Percentiles rank a stretch among this genome's conserved stretches.
phyloP scores from a whole-genome alignment of 37 sponge, comb jelly and placozoan species.

The Geodia barretti region DNA sequence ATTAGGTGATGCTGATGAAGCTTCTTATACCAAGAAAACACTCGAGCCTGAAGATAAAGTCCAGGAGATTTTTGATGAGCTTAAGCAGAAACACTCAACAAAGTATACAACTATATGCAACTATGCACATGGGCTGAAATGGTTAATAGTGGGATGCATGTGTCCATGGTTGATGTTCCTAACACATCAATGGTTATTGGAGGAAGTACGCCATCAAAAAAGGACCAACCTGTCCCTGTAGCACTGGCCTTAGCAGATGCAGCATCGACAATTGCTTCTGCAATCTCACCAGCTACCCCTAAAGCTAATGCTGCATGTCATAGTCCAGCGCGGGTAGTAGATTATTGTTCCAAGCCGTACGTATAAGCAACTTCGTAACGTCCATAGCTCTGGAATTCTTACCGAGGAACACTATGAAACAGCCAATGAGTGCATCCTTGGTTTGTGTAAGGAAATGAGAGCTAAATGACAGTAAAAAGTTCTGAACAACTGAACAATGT shows the following conservation, averaged over 20 bases:
- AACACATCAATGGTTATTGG: constrained; percentile 2
- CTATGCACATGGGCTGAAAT: constrained; percentile 5
- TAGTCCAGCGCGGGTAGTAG: neutral
- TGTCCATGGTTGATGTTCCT: neutral
- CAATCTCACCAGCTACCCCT: neutral
- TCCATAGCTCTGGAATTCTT: neutral
- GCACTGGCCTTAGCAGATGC: neutral
- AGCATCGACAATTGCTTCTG: neutral
- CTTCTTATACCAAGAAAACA: neutral
- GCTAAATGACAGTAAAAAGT: neutral
- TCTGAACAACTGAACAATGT: no score
- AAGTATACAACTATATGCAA: constrained; percentile 2
- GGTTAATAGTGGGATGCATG: neutral
- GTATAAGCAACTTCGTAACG: neutral
- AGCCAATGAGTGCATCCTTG: neutral
- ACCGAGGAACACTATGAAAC: neutral
- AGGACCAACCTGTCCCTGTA: neutral
- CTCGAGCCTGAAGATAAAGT: neutral
- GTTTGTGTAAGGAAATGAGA: neutral
- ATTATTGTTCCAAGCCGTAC: neutral
- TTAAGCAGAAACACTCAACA: neutral
- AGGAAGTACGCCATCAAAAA: neutral
- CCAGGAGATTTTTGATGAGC: neutral
- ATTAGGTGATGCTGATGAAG: neutral
- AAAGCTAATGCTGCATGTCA: no score